A percentile compares a stretch with the other conserved stretches of the same genome.
Evolutionary conservation across 1,140 invertebrate genomes (phyloP).

Genomic region (Magallana gigas): DNA sequence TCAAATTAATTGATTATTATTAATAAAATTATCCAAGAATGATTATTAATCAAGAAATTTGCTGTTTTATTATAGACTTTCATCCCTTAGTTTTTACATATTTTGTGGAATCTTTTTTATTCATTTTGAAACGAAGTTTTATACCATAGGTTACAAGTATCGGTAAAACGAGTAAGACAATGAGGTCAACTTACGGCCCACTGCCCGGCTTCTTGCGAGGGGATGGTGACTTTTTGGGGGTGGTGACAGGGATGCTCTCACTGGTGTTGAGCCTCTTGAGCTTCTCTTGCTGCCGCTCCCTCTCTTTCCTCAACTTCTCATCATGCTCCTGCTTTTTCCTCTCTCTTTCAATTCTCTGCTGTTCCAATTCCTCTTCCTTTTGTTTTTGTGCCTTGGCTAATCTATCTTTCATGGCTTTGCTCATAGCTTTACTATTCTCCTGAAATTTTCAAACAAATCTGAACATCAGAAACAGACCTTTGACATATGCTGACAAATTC

Average conservation of each 20-base stretch:
- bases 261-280: constrained; percentile 69
- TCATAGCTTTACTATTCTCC: constrained; percentile 64
- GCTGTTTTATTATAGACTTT: neutral
- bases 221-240: constrained; percentile 65
- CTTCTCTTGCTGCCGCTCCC: constrained; percentile 74
- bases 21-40: neutral
- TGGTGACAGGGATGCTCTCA: constrained; percentile 64
- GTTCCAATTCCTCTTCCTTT: constrained; percentile 68
- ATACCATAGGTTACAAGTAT: neutral
- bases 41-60: neutral
- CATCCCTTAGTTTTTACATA: neutral
- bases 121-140: neutral
- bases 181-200: constrained; percentile 12
- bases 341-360: constrained; percentile 71
- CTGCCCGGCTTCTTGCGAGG: constrained; percentile 67
- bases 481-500: neutral
- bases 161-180: neutral
- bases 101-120: neutral
- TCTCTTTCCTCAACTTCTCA: constrained; percentile 73
- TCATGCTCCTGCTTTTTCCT: constrained; percentile 74
- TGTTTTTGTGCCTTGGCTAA: constrained; percentile 67
- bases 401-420: constrained; percentile 63
- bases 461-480: neutral
- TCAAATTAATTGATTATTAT: neutral
- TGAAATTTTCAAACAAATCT: constrained; percentile 45